A percentile compares a stretch with the other conserved stretches of the same genome.
phyloP scores from a whole-genome alignment of 2,797 vertebrate species.

The Todus mexicanus region DNA sequence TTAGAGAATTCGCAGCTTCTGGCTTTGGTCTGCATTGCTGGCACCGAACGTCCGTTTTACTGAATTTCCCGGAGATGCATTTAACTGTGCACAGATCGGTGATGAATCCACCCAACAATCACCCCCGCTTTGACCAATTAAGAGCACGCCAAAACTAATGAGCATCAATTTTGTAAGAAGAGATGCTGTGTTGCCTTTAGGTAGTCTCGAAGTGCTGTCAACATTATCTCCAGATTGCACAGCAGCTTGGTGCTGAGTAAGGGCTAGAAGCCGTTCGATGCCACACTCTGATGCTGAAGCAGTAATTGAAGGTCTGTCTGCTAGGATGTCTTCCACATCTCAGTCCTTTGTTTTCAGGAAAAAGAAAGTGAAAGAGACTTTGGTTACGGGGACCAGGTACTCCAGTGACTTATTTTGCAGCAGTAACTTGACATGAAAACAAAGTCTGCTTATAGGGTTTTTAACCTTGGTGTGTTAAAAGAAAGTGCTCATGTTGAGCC shows the following conservation, averaged over 20 bases:
- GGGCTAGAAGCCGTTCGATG: neutral
- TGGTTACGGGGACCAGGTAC: neutral
- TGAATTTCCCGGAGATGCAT: conserved; percentile 52
- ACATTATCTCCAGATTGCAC: neutral
- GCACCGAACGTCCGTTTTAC: conserved; percentile 36
- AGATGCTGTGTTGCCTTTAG: neutral
- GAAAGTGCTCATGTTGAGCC: neutral
- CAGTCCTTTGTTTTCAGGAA: neutral
- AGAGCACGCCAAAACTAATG: conserved; percentile 35
- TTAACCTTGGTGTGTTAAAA: neutral
- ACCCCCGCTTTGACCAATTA: conserved; percentile 63
- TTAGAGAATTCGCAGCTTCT: conserved; percentile 49
- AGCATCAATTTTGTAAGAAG: conserved; percentile 14
- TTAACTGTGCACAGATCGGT: conserved; percentile 23
- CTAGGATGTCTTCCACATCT: neutral
- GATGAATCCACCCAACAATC: conserved; percentile 44
- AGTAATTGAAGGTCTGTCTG: neutral
- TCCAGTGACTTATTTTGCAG: neutral
- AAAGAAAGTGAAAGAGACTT: neutral
- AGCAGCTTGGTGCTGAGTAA: neutral
- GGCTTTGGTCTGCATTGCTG: conserved; percentile 13
- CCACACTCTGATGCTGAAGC: neutral
- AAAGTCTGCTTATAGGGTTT: neutral
- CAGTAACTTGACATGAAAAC: neutral
- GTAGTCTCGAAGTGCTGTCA: neutral